Conservation (phyloP, 53 echinoderm and acorn worm genomes). For the Astropecten irregularis region DNA sequence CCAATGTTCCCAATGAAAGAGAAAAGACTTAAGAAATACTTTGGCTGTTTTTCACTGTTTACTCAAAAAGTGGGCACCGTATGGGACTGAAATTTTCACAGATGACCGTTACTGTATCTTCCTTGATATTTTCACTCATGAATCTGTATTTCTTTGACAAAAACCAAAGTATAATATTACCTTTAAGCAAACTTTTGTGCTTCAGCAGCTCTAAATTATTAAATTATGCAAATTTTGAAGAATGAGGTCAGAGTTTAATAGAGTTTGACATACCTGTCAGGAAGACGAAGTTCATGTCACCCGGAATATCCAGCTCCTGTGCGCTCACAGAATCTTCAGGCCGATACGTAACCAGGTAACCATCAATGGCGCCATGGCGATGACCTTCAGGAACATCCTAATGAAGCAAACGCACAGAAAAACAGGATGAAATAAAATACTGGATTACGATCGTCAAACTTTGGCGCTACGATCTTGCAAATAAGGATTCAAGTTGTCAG, state of each 20-base stretch:
- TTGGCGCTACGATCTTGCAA: not conserved
- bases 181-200: too few relatives aligned
- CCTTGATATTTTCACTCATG: too few relatives aligned
- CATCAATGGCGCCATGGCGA: slow-evolving; percentile 77
- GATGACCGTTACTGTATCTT: too few relatives aligned
- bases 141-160: too few relatives aligned
- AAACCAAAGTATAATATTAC: too few relatives aligned
- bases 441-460: not conserved
- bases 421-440: not conserved
- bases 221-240: not conserved
- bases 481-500: not conserved
- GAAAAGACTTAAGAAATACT: too few relatives aligned
- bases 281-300: slow-evolving; percentile 9
- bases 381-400: slow-evolving; percentile 62
- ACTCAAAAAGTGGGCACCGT: too few relatives aligned
- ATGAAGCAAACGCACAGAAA: not conserved
- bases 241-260: too few relatives aligned
- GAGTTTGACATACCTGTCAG: slow-evolving; percentile 61
- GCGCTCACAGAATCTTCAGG: not conserved
- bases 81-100: too few relatives aligned
- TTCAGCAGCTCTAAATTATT: not conserved
- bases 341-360: slow-evolving; percentile 70
- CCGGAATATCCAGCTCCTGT: slow-evolving; percentile 28
- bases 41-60: too few relatives aligned
- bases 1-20: too few relatives aligned